Percentiles rank a stretch among this genome's conserved stretches.
phyloP scores from a whole-genome alignment of 2,888 invertebrate species.

The Dione juno region DNA sequence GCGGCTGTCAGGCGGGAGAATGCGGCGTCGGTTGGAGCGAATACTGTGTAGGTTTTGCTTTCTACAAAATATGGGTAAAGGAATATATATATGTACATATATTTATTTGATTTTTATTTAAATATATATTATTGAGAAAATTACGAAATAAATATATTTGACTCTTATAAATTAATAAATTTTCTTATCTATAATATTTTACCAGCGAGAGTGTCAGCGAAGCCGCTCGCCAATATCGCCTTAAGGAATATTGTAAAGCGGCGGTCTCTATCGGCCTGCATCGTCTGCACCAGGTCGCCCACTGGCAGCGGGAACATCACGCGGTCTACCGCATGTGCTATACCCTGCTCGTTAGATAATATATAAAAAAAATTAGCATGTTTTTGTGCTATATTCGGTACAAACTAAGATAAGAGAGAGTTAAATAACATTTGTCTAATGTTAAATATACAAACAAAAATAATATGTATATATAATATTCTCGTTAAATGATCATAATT shows the following conservation, averaged over 20 bases:
- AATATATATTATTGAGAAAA: too few species aligned
- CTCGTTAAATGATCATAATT: too few species aligned
- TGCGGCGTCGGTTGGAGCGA: conserved; percentile 92
- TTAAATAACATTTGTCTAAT: too few species aligned
- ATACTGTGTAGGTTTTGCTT: conserved; percentile 92
- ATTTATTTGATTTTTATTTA: not conserved
- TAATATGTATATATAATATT: too few species aligned
- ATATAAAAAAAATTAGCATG: conserved; percentile 3
- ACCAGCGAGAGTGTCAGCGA: conserved; percentile 89
- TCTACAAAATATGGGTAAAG: conserved; percentile 72
- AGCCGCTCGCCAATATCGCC: conserved; percentile 89
- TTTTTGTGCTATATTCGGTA: too few species aligned
- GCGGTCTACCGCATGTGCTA: conserved; percentile 92
- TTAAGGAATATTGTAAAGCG: conserved; percentile 91
- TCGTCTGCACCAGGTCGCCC: conserved; percentile 92
- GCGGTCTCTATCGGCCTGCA: conserved; percentile 92
- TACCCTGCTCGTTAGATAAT: conserved; percentile 74
- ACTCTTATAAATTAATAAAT: too few species aligned
- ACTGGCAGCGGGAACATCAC: conserved; percentile 96
- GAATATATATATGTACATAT: too few species aligned
- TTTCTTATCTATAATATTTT: too few species aligned
- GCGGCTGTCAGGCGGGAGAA: conserved; percentile 86
- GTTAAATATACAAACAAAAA: too few species aligned
- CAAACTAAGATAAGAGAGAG: too few species aligned
- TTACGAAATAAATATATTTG: too few species aligned